Conservation (phyloP, 2,888 invertebrate species). For the Lasioglossum leucozonium region DNA sequence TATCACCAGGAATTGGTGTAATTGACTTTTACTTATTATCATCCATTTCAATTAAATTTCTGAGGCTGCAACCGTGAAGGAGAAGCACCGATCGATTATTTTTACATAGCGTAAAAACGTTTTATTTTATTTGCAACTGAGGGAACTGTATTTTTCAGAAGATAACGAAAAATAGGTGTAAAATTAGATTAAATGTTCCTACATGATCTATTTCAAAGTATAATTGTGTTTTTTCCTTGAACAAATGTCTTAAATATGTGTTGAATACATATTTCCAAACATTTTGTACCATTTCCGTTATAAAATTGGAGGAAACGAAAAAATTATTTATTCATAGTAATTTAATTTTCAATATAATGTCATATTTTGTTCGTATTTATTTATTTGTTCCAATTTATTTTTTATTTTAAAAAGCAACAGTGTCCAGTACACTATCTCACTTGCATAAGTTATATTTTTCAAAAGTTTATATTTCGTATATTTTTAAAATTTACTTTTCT, state of each 20-base stretch:
- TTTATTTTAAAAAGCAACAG: too few relatives aligned
- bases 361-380: too few relatives aligned
- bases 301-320: not conserved
- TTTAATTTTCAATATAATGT: not conserved
- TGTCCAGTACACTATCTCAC: too few relatives aligned
- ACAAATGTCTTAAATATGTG: too few relatives aligned
- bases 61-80: not conserved
- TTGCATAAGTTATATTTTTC: not conserved
- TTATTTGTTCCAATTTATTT: too few relatives aligned
- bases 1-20: not conserved
- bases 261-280: not conserved
- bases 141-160: not conserved
- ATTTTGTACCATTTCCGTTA: not conserved
- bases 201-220: not conserved
- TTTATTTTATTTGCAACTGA: not conserved
- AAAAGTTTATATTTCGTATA: not conserved
- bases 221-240: not conserved
- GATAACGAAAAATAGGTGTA: not conserved
- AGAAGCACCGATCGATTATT: not conserved
- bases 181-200: not conserved
- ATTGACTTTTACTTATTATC: not conserved
- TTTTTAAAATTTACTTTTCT: not conserved
- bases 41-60: slow-evolving; percentile 4
- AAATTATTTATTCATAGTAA: not conserved
- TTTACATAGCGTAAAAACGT: not conserved